Base-by-base conservation (phyloP, 1,140 invertebrate species). In the Drosophila sproati region DNA sequence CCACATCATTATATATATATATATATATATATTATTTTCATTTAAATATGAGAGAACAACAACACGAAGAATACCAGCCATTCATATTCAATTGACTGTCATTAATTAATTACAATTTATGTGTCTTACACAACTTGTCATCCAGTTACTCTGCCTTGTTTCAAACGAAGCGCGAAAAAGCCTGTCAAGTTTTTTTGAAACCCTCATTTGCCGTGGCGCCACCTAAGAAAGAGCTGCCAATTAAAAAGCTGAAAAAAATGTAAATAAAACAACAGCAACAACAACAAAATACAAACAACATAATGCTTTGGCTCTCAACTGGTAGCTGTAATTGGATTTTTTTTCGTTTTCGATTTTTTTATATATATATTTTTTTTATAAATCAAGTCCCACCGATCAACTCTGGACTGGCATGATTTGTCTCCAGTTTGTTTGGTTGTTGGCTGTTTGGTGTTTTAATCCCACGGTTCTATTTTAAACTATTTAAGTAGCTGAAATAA, bases 91-190 rank as follows among this genome's bases (percentile, higher is more conserved):
- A 73, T 55, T 66, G 31, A 52, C 31, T 43, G 31, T 52, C 37
- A 60, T 34, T 69, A 60, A 69, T 69, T 69, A 69, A 69, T 69
- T 69, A 69, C 43, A 69, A 52, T 60, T 51, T 62, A 20, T 20
- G 59, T 34, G 10, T 61, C 8, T 54, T 71, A 55, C 64, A 52
- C 47, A 59, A 54, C 34, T 73, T 69, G 56, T 68, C 71, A 48
- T 7, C 34, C 20, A 20, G 51, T 20, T 41, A 20, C 20, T 52
- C 52, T 54, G 56, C 39, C 41, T 55, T 52, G 7, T 10, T 60
- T n/a, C 32, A 48, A 61, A 41, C 66, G 51, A 69, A 55, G 55
- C 55, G 64, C 64, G 48, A 68, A 60, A 48, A 73, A 48, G 64
- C 60, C 61, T 67, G 54, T 59, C 70, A 52, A 56, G n/a, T 64